Conservation (phyloP, 2,797 vertebrate genomes). For the Sebastes vulpes region DNA sequence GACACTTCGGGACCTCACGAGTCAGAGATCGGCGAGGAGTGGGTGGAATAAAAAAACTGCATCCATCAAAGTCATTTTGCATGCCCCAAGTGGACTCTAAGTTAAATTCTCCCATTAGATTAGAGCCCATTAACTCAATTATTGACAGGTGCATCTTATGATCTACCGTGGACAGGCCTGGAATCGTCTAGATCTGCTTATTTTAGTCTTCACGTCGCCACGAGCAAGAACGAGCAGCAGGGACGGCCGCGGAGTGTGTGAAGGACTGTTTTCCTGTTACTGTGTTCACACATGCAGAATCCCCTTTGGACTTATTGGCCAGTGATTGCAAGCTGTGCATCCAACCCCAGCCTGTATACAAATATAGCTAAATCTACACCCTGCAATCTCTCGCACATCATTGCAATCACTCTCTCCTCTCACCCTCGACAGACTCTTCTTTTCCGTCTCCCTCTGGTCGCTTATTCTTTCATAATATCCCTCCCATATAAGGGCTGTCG, state of each 20-base stretch:
- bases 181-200: constrained; percentile 59
- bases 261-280: constrained; percentile 36
- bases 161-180: constrained; percentile 40
- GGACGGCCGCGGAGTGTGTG: constrained; percentile 51
- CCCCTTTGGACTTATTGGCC: constrained; percentile 61
- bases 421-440: not conserved
- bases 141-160: constrained; percentile 71
- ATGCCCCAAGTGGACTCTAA: constrained; percentile 40
- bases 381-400: constrained; percentile 8
- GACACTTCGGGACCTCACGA: constrained; percentile 61
- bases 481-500: constrained; percentile 6
- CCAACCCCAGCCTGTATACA: not conserved
- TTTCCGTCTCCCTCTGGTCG: not conserved
- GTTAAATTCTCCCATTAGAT: constrained; percentile 54
- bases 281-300: constrained; percentile 66
- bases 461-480: constrained; percentile 27
- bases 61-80: constrained; percentile 74
- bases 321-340: constrained; percentile 47
- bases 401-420: constrained; percentile 5
- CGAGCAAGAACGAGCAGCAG: constrained; percentile 71
- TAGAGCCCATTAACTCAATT: constrained; percentile 82
- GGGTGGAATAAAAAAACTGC: constrained; percentile 41
- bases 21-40: constrained; percentile 60
- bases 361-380: constrained; percentile 37
- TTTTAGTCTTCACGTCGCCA: constrained; percentile 76